Conservation (phyloP, 2,113 vertebrate species). For the Dryoscopus gambensis region DNA sequence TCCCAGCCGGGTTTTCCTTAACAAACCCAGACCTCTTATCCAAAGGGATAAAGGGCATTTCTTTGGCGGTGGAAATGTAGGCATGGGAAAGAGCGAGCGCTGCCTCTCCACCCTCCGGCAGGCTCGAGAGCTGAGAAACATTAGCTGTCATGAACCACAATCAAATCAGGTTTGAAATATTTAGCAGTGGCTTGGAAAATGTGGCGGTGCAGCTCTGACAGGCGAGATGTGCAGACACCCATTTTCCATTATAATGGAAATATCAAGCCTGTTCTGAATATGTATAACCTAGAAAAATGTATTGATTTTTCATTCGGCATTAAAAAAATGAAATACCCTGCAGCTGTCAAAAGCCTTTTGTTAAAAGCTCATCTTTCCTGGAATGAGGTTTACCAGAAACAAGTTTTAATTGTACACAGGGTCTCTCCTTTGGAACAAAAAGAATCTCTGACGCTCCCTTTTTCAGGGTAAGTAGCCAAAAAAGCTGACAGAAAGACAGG, state of each 20-base stretch:
- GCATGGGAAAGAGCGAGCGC: slow-evolving; percentile 11
- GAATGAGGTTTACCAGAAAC: slow-evolving; percentile 88
- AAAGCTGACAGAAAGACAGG: neutral
- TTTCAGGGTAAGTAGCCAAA: slow-evolving; percentile 34
- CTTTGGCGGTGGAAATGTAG: slow-evolving; percentile 14
- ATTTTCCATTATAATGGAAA: slow-evolving; percentile 91
- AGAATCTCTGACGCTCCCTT: neutral
- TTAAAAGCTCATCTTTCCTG: slow-evolving; percentile 97
- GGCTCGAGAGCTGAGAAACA: slow-evolving; percentile 78
- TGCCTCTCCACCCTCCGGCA: slow-evolving; percentile 64
- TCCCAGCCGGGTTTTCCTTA: slow-evolving; percentile 19
- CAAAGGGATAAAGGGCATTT: slow-evolving; percentile 39
- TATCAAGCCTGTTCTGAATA: slow-evolving; percentile 92
- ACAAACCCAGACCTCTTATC: slow-evolving; percentile 13
- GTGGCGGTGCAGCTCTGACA: slow-evolving; percentile 91
- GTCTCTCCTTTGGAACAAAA: slow-evolving; percentile 71
- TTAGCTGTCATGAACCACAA: slow-evolving; percentile 92
- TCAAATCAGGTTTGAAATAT: slow-evolving; percentile 98
- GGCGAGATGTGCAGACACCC: slow-evolving; percentile 84
- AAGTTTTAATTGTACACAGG: slow-evolving; percentile 93
- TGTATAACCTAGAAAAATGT: slow-evolving; percentile 97
- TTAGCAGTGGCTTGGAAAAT: slow-evolving; percentile 99
- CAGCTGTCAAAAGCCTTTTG: slow-evolving; percentile 98
- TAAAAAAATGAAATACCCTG: slow-evolving; percentile 93
- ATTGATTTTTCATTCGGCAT: slow-evolving; percentile 98